These are phyloP conservation scores for Poeciliopsis presidionis DNA, from an alignment of 2,797 vertebrate genomes.

Conservation along the genomic window DNA sequence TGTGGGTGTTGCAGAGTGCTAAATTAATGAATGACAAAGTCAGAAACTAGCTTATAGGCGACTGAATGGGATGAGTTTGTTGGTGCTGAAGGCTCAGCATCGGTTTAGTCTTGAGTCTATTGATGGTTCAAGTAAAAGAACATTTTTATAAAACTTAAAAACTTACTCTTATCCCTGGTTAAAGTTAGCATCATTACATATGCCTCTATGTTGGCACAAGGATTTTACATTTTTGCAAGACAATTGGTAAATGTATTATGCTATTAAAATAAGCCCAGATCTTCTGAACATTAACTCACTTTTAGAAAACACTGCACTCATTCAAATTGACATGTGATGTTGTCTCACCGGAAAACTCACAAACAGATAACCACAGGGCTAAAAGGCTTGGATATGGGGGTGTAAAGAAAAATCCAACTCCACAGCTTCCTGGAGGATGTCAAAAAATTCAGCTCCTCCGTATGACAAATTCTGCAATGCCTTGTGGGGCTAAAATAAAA, in stretches of 20 bases:
- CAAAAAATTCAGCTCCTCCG: slow-evolving; percentile 61
- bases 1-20: slow-evolving; percentile 34
- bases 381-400: slow-evolving; percentile 49
- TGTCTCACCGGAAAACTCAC: slow-evolving; percentile 48
- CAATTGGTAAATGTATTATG: neutral
- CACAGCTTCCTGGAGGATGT: slow-evolving; percentile 61
- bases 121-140: slow-evolving; percentile 10
- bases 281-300: slow-evolving; percentile 27
- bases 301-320: slow-evolving; percentile 34
- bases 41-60: slow-evolving; percentile 29
- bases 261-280: no score
- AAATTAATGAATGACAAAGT: slow-evolving; percentile 46
- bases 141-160: slow-evolving; percentile 26
- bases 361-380: slow-evolving; percentile 47
- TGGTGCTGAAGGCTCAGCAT: slow-evolving; percentile 30
- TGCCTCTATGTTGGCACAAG: neutral
- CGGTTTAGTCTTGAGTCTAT: slow-evolving; percentile 27
- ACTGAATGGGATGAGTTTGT: slow-evolving; percentile 28
- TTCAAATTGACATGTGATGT: slow-evolving; percentile 46
- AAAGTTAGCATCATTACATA: slow-evolving; percentile 3
- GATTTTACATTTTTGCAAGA: neutral
- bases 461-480: slow-evolving; percentile 74
- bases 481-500: slow-evolving; percentile 77
- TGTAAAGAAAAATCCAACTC: slow-evolving; percentile 50
- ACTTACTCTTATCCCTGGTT: neutral